A percentile compares a stretch with the other conserved stretches of the same genome.
These are phyloP conservation scores for Tetranychus piercei DNA, from an alignment of 2,888 invertebrate genomes.

Conservation along the genomic window DNA sequence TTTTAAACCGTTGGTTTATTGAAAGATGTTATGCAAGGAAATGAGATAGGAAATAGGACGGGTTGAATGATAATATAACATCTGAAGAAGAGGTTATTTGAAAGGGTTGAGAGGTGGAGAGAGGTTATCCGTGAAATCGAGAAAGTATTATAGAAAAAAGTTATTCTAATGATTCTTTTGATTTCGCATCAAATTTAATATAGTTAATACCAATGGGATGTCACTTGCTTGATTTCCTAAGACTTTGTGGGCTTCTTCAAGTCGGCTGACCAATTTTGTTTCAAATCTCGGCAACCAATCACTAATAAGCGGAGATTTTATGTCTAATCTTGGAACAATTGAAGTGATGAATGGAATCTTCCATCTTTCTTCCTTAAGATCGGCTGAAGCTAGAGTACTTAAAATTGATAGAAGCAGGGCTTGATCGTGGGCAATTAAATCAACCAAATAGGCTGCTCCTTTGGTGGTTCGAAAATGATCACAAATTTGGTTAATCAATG, in stretches of 20 bases:
- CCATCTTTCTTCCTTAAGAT: slow-evolving; percentile 5
- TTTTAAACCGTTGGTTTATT: neutral
- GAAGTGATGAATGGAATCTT: slow-evolving; percentile 4
- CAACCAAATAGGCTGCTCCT: slow-evolving; percentile 9
- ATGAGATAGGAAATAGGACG: neutral
- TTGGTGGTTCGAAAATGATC: slow-evolving; percentile 9
- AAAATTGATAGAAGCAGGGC: slow-evolving; percentile 14
- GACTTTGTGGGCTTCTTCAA: neutral
- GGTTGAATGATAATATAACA: neutral
- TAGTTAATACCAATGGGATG: neutral
- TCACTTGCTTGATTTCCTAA: neutral
- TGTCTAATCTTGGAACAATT: slow-evolving; percentile 1
- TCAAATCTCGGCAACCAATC: slow-evolving; percentile 5
- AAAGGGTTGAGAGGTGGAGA: neutral
- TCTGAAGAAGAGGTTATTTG: neutral
- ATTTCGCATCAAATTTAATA: neutral
- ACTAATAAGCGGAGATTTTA: neutral
- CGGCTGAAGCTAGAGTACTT: neutral
- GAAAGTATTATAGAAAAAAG: neutral
- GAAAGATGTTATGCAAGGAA: neutral
- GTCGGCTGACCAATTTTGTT: slow-evolving; percentile 2
- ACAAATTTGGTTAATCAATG: slow-evolving; percentile 10
- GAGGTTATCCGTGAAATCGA: neutral
- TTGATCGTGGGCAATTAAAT: slow-evolving; percentile 11
- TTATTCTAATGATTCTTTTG: neutral